Percentiles rank a stretch among this genome's conserved stretches.
phyloP scores from a whole-genome alignment of 2,888 invertebrate genomes.

The Orchestes rusci region DNA sequence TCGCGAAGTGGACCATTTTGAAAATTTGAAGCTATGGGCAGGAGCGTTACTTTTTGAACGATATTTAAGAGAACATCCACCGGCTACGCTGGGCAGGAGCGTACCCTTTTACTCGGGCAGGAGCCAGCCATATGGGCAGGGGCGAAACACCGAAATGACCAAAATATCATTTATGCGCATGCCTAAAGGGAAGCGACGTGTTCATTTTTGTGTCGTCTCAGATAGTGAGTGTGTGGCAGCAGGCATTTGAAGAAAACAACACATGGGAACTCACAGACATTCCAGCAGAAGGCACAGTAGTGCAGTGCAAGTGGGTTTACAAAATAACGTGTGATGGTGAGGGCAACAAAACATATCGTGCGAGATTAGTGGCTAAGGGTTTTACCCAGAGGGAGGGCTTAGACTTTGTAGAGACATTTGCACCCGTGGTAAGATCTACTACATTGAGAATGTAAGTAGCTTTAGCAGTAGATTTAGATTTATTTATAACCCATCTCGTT shows the following conservation, averaged over 20 bases:
- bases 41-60: too few relatives aligned
- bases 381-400: constrained; percentile 28
- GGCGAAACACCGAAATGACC: too few relatives aligned
- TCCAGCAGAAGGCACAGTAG: constrained; percentile 24
- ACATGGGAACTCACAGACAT: constrained; percentile 29
- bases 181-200: too few relatives aligned
- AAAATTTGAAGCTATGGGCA: too few relatives aligned
- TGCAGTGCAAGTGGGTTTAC: constrained; percentile 31
- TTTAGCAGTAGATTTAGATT: constrained; percentile 23
- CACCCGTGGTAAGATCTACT: constrained; percentile 26
- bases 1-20: too few relatives aligned
- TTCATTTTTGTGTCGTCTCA: too few relatives aligned
- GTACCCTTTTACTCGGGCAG: too few relatives aligned
- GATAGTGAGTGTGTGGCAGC: too few relatives aligned
- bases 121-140: too few relatives aligned
- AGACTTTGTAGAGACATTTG: constrained; percentile 29
- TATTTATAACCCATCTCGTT: constrained; percentile 25
- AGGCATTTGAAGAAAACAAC: constrained; percentile 31
- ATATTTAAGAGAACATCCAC: too few relatives aligned
- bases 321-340: constrained; percentile 23
- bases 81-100: too few relatives aligned
- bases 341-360: constrained; percentile 25
- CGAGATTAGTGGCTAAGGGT: constrained; percentile 30
- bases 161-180: too few relatives aligned
- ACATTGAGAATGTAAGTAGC: constrained; percentile 25